A percentile compares a stretch with the other conserved stretches of the same genome.
Conservation (phyloP, 2,888 invertebrate genomes). For the Ceramica pisi region DNA sequence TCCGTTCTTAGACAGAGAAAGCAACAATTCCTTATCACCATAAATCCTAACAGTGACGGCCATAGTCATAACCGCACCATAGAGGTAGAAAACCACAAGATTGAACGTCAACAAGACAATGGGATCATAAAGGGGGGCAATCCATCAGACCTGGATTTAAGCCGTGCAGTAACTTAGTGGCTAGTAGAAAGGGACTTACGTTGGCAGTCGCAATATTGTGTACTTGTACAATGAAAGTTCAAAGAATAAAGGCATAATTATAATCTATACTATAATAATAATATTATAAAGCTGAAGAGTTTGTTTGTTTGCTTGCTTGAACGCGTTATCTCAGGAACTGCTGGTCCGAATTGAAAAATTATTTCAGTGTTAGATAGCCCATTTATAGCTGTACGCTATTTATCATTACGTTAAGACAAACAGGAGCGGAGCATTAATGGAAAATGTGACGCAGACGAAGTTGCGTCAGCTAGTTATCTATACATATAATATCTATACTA, state of each 20-base stretch:
- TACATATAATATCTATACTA: too few species aligned
- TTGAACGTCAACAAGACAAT: slow-evolving; percentile 63
- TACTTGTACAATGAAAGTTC: slow-evolving; percentile 8
- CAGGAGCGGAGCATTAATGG: too few species aligned
- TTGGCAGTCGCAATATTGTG: slow-evolving; percentile 26
- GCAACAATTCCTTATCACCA: slow-evolving; percentile 20
- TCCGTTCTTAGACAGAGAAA: slow-evolving; percentile 18
- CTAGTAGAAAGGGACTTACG: slow-evolving; percentile 40
- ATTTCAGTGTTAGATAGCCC: too few species aligned
- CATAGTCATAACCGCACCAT: slow-evolving; percentile 23
- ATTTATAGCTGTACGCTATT: too few species aligned
- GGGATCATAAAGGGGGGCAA: slow-evolving; percentile 34
- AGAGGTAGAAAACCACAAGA: slow-evolving; percentile 55
- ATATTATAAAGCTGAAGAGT: too few species aligned
- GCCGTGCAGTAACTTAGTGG: slow-evolving; percentile 31
- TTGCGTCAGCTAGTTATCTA: too few species aligned
- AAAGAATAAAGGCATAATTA: slow-evolving; percentile 5
- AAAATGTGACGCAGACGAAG: too few species aligned
- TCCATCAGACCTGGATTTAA: slow-evolving; percentile 52
- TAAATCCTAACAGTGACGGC: slow-evolving; percentile 39
- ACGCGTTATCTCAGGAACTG: too few species aligned
- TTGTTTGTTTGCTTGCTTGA: too few species aligned
- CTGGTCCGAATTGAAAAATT: too few species aligned
- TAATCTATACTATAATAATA: too few species aligned
- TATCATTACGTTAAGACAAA: too few species aligned